Evolutionary conservation across 2,113 vertebrate species (phyloP).

Genomic region (Delphinus delphis): DNA sequence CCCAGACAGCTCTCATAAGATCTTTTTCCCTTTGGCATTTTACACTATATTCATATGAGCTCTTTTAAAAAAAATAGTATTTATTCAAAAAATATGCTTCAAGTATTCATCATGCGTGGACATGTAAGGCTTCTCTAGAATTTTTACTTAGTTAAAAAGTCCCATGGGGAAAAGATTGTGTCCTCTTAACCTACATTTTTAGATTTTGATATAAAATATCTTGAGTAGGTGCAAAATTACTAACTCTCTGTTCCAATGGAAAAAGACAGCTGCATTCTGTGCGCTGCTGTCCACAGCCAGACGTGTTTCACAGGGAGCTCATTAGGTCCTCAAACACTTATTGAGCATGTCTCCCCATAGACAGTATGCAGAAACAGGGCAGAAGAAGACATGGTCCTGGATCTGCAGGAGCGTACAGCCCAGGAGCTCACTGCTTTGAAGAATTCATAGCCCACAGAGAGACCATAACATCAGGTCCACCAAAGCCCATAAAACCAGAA

Average conservation of each 20-base stretch:
- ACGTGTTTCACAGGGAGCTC: neutral
- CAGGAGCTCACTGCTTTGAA: neutral
- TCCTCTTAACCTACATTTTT: neutral
- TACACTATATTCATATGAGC: neutral
- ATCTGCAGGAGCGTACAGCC: neutral
- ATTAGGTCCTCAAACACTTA: neutral
- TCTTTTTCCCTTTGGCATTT: constrained; percentile 27
- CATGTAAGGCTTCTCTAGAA: neutral
- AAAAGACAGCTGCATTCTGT: neutral
- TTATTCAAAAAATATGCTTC: constrained; percentile 4
- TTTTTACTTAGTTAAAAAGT: neutral
- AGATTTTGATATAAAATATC: neutral
- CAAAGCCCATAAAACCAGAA: neutral
- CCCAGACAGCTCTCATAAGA: neutral
- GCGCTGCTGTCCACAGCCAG: neutral
- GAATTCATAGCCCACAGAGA: neutral
- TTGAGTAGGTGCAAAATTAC: neutral
- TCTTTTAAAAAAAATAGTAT: neutral
- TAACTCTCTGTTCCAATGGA: neutral
- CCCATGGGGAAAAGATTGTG: neutral
- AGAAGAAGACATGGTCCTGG: neutral
- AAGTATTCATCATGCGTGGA: neutral
- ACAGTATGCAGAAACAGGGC: neutral
- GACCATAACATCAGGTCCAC: neutral
- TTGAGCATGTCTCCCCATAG: neutral